phyloP scores from a whole-genome alignment of 2,888 invertebrate genomes.

The Poecilobothrus nobilitatus region DNA sequence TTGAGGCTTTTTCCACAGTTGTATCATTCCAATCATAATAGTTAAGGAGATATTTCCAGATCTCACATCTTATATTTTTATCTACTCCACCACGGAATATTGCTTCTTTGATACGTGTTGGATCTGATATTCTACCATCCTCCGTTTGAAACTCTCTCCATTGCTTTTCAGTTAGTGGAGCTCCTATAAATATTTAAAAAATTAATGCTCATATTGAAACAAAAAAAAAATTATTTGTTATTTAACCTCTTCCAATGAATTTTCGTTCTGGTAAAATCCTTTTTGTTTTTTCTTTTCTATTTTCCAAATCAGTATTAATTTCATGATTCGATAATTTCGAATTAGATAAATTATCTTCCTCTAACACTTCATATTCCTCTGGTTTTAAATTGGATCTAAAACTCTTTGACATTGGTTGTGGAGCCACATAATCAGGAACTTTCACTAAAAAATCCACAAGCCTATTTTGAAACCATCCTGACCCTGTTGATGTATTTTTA shows the following conservation, averaged over 20 bases:
- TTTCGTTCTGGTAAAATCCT: slow-evolving; percentile 36
- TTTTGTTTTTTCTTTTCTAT: slow-evolving; percentile 24
- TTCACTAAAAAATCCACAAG: slow-evolving; percentile 38
- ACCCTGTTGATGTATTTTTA: slow-evolving; percentile 32
- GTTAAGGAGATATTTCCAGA: slow-evolving; percentile 92
- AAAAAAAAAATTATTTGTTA: slow-evolving; percentile 9
- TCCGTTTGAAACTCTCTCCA: slow-evolving; percentile 75
- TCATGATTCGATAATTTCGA: slow-evolving; percentile 55
- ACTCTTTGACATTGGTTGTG: slow-evolving; percentile 29
- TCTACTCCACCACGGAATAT: slow-evolving; percentile 89
- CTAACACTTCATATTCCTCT: slow-evolving; percentile 37
- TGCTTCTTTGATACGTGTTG: slow-evolving; percentile 68
- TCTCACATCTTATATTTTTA: slow-evolving; percentile 64
- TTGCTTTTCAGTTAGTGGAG: slow-evolving; percentile 64
- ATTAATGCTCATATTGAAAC: not conserved
- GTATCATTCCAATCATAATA: slow-evolving; percentile 82
- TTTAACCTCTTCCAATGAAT: slow-evolving; percentile 32
- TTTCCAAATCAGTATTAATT: slow-evolving; percentile 14
- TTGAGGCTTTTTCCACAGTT: slow-evolving; percentile 56
- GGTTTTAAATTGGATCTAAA: slow-evolving; percentile 26
- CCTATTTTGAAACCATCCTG: slow-evolving; percentile 39
- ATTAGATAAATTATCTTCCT: slow-evolving; percentile 37
- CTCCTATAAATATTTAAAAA: slow-evolving; percentile 40
- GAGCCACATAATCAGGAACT: slow-evolving; percentile 38
- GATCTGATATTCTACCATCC: slow-evolving; percentile 71